Conservation (phyloP, 1,140 invertebrate species). For the Bombus turneri region DNA sequence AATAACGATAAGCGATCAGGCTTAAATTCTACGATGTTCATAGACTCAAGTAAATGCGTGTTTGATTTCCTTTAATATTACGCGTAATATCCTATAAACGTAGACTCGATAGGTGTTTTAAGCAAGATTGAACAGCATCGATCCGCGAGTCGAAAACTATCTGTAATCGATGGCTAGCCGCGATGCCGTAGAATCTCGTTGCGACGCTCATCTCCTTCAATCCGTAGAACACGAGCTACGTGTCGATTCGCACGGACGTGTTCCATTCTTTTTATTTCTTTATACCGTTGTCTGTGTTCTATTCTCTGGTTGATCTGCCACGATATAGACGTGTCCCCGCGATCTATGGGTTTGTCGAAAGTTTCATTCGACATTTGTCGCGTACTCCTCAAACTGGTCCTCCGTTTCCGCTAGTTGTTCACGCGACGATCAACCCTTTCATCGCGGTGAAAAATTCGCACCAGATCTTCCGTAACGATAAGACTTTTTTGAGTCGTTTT, state of each 20-base stretch:
- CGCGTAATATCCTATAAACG: background rate
- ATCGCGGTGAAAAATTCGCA: background rate
- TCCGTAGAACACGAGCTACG: background rate
- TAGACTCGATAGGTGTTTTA: background rate
- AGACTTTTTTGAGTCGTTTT: slow-evolving; percentile 49
- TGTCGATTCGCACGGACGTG: background rate
- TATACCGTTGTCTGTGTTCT: background rate
- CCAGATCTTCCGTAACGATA: slow-evolving; percentile 40
- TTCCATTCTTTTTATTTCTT: background rate
- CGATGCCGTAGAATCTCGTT: background rate
- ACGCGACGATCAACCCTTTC: background rate
- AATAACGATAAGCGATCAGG: background rate
- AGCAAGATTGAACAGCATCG: background rate
- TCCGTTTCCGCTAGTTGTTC: background rate
- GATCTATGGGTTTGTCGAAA: background rate
- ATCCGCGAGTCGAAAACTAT: background rate
- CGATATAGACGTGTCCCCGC: slow-evolving; percentile 1
- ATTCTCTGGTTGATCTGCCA: too few species aligned
- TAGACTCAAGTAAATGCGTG: background rate
- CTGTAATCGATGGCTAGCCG: background rate
- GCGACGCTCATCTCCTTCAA: background rate
- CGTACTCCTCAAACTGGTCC: background rate
- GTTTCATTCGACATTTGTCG: background rate
- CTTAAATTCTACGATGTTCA: background rate
- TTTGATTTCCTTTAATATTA: background rate